Conservation (phyloP, 2,113 vertebrate species). For the Archilochus colubris region DNA sequence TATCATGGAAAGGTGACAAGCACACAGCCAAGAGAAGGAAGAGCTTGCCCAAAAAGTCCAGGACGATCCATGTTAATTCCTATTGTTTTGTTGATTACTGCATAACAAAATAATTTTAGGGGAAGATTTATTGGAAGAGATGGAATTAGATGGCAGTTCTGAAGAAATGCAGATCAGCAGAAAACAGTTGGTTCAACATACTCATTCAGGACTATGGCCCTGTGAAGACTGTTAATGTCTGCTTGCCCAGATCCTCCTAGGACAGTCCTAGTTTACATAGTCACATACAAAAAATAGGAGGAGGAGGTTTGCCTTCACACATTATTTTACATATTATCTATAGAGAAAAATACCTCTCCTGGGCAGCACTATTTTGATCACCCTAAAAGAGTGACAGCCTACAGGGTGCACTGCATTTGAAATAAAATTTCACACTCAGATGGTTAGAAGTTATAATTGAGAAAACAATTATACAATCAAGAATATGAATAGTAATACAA, state of each 20-base stretch:
- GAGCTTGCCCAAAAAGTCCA: neutral
- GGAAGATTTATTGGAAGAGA: neutral
- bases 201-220: neutral
- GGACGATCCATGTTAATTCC: neutral
- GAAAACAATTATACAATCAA: neutral
- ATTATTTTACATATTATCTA: neutral
- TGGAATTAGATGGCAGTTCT: neutral
- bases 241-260: neutral
- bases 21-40: neutral
- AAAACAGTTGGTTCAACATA: fast-evolving
- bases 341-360: neutral
- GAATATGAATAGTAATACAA: neutral
- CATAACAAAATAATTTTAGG: neutral
- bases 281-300: neutral
- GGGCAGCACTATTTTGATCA: neutral
- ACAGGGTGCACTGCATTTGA: neutral
- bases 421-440: neutral
- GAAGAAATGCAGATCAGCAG: neutral
- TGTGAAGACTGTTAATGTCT: neutral
- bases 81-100: neutral
- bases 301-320: neutral
- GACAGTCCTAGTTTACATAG: neutral
- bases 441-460: neutral
- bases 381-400: neutral
- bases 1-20: neutral